Evolutionary conservation across 2,888 invertebrate genomes (phyloP).

Genomic region (Blastobasis lacticolella): DNA sequence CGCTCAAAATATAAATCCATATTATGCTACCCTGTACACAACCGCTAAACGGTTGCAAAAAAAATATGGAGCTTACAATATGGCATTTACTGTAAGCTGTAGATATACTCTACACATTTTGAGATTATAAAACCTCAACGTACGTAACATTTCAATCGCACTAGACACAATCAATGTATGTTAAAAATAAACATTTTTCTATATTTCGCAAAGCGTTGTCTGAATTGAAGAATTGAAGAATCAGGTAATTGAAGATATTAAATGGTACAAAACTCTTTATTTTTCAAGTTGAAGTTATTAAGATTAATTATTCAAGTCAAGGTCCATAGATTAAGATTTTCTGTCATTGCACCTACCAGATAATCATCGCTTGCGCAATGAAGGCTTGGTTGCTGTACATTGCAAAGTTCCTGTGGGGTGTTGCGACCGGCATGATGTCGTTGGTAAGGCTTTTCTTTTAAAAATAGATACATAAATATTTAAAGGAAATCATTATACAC

Average conservation of each 20-base stretch:
- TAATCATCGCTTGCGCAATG: conserved; percentile 48
- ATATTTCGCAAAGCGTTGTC: not conserved
- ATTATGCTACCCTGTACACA: not conserved
- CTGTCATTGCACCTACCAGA: conserved; percentile 21
- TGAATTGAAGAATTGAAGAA: no score
- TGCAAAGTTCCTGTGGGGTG: conserved; percentile 62
- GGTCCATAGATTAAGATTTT: no score
- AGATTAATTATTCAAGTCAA: not conserved
- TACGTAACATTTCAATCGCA: not conserved
- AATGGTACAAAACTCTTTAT: not conserved
- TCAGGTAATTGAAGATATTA: not conserved
- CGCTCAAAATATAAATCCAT: not conserved
- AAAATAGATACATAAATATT: no score
- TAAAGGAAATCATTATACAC: no score
- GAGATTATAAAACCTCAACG: not conserved
- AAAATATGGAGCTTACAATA: not conserved
- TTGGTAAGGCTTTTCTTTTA: conserved; percentile 28
- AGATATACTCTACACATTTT: not conserved
- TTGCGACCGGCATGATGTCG: conserved; percentile 56
- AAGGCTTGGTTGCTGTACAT: conserved; percentile 57
- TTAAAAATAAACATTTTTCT: not conserved
- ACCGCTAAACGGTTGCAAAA: not conserved
- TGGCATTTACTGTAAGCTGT: not conserved
- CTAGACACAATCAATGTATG: not conserved
- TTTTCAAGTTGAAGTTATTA: conserved; percentile 6